Conservation (phyloP, 2,797 vertebrate species). For the Buphagus erythrorhynchus region DNA sequence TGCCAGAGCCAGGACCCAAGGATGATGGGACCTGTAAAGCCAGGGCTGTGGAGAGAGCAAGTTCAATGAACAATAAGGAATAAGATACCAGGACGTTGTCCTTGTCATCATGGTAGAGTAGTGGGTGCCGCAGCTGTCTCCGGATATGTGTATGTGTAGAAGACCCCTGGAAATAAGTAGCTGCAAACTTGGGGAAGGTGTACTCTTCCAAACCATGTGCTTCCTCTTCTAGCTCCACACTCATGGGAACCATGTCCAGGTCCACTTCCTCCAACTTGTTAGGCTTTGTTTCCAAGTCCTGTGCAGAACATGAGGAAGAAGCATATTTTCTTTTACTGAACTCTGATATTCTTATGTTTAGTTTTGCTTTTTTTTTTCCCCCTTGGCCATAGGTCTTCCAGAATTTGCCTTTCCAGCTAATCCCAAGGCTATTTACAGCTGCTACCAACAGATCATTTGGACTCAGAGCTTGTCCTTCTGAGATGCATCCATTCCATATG, state of each 20-base stretch:
- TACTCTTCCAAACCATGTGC: conserved; percentile 84
- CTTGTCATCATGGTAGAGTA: conserved; percentile 92
- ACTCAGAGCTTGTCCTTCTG: neutral
- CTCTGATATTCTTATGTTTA: neutral
- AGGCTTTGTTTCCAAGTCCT: conserved; percentile 83
- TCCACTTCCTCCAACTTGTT: conserved; percentile 85
- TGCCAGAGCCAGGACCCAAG: neutral
- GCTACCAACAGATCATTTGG: neutral
- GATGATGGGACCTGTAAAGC: neutral
- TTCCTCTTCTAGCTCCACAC: conserved; percentile 80
- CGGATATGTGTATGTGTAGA: conserved; percentile 85
- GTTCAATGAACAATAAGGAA: neutral
- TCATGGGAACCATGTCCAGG: conserved; percentile 85
- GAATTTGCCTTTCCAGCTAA: neutral
- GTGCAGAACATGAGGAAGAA: neutral
- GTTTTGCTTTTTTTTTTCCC: rapidly evolving
- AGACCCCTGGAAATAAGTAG: conserved; percentile 92
- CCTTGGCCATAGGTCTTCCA: neutral
- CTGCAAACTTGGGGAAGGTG: conserved; percentile 92
- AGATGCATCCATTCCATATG: neutral
- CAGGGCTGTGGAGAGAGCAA: neutral
- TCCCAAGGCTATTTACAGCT: neutral
- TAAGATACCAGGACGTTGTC: conserved; percentile 84
- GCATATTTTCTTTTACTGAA: neutral
- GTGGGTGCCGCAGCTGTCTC: conserved; percentile 83